A percentile compares a stretch with the other conserved stretches of the same genome.
phyloP scores from a whole-genome alignment of 2,888 invertebrate species.

The Fragum sueziense region DNA sequence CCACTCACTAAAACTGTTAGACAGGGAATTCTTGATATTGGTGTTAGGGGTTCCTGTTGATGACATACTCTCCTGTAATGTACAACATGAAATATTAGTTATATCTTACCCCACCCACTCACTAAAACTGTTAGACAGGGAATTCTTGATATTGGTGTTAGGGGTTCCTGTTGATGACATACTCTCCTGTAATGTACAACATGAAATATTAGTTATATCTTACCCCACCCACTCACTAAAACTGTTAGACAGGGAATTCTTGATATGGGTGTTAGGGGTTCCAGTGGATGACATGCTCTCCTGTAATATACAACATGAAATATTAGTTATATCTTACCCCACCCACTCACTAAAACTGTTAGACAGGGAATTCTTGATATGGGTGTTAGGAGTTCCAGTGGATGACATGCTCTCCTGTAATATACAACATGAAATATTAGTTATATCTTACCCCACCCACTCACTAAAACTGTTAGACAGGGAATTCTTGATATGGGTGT shows the following conservation, averaged over 20 bases:
- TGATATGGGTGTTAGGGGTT: conserved; percentile 84
- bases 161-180: conserved; percentile 89
- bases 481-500: conserved; percentile 83
- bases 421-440: too few species aligned
- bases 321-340: too few species aligned
- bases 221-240: conserved; percentile 84
- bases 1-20: conserved; percentile 86
- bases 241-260: conserved; percentile 86
- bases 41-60: conserved; percentile 88
- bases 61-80: conserved; percentile 83
- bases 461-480: conserved; percentile 86
- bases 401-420: conserved; percentile 83
- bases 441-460: too few species aligned
- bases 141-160: conserved; percentile 82
- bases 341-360: conserved; percentile 85
- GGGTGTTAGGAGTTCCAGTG: conserved; percentile 88
- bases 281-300: conserved; percentile 87
- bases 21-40: conserved; percentile 84
- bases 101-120: conserved; percentile 84
- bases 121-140: conserved; percentile 86
- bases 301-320: too few species aligned
- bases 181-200: conserved; percentile 82
- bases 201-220: too few species aligned
- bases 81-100: too few species aligned
- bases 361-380: conserved; percentile 85